Conservation (phyloP, 2,888 invertebrate genomes). For the Resseliella maxima region DNA sequence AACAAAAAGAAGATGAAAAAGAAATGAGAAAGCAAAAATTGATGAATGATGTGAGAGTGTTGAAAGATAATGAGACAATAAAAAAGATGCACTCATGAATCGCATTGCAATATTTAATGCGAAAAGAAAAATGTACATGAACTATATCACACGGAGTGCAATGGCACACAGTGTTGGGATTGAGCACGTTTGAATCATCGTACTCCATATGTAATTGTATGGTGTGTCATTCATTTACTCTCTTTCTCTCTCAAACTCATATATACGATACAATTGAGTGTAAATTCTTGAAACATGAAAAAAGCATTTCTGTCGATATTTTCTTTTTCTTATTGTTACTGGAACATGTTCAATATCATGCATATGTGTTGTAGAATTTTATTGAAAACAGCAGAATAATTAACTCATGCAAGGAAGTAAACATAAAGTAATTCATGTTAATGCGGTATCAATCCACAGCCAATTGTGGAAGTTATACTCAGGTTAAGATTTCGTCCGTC, state of each 20-base stretch:
- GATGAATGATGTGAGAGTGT: neutral
- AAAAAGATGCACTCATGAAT: slow-evolving; percentile 5
- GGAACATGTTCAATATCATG: neutral
- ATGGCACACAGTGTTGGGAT: neutral
- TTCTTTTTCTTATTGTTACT: neutral
- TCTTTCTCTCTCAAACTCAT: neutral
- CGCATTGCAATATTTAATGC: neutral
- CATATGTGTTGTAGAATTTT: slow-evolving; percentile 8
- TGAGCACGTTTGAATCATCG: neutral
- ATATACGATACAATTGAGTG: neutral
- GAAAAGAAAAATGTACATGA: neutral
- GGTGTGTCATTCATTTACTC: slow-evolving; percentile 18
- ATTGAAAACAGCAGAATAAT: slow-evolving; percentile 39
- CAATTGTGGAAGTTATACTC: neutral
- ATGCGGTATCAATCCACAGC: too few species aligned
- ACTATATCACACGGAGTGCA: slow-evolving; percentile 44
- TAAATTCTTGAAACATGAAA: slow-evolving; percentile 6
- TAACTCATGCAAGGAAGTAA: too few species aligned
- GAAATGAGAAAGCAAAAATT: too few species aligned
- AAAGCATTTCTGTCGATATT: slow-evolving; percentile 31
- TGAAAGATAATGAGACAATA: slow-evolving; percentile 44
- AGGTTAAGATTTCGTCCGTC: slow-evolving; percentile 18
- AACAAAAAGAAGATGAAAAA: neutral
- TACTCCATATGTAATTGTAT: slow-evolving; percentile 32
- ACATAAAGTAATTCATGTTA: too few species aligned